Evolutionary conservation across 2,113 vertebrate species (phyloP).

Genomic region (Alethe castanea): DNA sequence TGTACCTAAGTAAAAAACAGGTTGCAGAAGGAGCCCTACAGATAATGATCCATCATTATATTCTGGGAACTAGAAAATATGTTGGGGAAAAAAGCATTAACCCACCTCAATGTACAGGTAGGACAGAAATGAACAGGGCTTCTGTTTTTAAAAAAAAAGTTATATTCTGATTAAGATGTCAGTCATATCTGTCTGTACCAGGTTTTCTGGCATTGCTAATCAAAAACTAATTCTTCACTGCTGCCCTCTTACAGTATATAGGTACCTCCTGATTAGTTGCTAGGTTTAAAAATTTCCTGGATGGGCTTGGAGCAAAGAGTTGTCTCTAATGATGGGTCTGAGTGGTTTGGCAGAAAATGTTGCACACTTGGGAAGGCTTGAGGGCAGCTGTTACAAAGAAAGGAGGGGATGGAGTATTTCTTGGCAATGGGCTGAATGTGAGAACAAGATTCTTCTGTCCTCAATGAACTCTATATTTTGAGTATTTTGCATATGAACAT

Average conservation of each 20-base stretch:
- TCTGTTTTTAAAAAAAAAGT: background rate
- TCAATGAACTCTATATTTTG: background rate
- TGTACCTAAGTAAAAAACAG: conserved; percentile 15
- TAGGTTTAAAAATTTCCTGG: background rate
- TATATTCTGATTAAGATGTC: background rate
- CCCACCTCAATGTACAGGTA: background rate
- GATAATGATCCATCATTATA: background rate
- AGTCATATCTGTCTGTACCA: background rate
- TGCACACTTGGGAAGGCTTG: background rate
- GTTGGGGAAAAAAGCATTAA: background rate
- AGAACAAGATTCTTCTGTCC: background rate
- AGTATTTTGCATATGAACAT: background rate
- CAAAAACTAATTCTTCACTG: background rate
- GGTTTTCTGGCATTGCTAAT: background rate
- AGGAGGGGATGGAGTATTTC: background rate
- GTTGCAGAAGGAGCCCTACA: background rate
- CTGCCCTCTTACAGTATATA: background rate
- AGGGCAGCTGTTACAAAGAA: background rate
- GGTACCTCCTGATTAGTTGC: background rate
- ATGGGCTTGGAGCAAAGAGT: background rate
- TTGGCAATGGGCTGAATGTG: background rate
- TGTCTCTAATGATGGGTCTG: background rate
- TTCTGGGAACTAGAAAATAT: background rate
- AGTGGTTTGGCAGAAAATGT: background rate
- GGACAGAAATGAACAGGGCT: background rate